Base-by-base conservation (phyloP, 2,113 vertebrate genomes). In the Colius striatus region DNA sequence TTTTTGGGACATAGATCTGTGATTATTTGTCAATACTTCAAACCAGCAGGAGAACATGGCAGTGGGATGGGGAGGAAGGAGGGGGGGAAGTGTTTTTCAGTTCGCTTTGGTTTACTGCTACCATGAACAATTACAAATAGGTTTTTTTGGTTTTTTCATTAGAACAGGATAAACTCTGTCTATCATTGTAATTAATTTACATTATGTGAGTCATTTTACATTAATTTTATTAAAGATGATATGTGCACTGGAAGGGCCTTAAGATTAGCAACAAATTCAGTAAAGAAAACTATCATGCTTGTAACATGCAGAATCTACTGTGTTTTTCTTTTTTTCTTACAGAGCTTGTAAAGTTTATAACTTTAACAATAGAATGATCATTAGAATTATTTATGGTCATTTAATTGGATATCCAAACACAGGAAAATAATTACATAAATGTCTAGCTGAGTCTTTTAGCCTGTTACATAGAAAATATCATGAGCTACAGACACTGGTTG, bases 131-230 rank as follows among this genome's bases (percentile, higher is more conserved):
- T 13, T n/a, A 43, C 30, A n/a, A 74, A 74, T 41, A 65, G 16
- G n/a, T 72, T 54, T 79, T 74, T 95, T 91, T 71, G 83, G 3
- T 61, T 91, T 79, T 54, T 41, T 41, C 38, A 10, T 41, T 41
- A 41, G 45, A 83, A 71, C 30, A 72, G 61, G 54, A 76, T 43
- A 79, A 84, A 30, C 48, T 66, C 51, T 63, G 13, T 58, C 11
- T 38, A 84, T 67, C 63, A 53, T 38, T 51, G 30, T 70, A 90
- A 88, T 87, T 92, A 85, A 83, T 92, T 94, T 77, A 85, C 30
- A 47, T 82, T 78, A 32, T 48, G 21, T 73, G 23, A 90, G 70
- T 77, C 34, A 81, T 74, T 95, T 88, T 85, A 67, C 47, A 77
- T 80, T 77, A 54, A 65, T 94, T 86, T 85, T 68, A 50, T 78